phyloP scores from a whole-genome alignment of 2,797 vertebrate species.

The Urosaurus nigricauda region DNA sequence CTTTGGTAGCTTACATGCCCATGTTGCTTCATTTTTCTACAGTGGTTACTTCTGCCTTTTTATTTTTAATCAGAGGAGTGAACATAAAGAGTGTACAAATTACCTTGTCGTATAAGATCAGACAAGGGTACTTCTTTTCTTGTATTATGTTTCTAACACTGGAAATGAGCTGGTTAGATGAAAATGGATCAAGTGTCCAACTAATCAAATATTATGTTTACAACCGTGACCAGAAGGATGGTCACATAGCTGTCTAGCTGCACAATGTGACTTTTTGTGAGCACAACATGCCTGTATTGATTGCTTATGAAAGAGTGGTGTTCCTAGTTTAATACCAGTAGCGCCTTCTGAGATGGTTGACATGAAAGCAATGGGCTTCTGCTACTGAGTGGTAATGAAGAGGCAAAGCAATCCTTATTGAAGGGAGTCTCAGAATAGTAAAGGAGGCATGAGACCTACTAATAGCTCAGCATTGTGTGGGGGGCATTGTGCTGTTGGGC shows the following conservation, averaged over 20 bases:
- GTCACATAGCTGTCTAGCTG: neutral
- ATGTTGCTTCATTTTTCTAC: neutral
- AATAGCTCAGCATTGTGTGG: no score
- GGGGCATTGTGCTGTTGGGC: neutral
- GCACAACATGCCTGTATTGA: neutral
- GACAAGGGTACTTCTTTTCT: neutral
- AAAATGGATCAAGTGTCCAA: neutral
- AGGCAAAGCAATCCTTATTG: neutral
- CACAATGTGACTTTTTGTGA: neutral
- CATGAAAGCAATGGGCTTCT: neutral
- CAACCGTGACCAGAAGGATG: neutral
- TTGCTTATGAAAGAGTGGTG: neutral
- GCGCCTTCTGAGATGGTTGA: neutral
- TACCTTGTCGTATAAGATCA: neutral
- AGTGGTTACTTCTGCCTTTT: neutral
- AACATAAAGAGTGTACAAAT: conserved; percentile 1
- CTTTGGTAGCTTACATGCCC: neutral
- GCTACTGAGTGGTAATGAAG: neutral
- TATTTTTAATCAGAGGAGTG: neutral
- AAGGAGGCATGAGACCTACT: neutral
- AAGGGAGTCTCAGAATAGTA: neutral
- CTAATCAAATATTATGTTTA: neutral
- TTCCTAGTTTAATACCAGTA: neutral
- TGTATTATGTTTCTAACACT: neutral
- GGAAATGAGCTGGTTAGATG: neutral